phyloP scores from a whole-genome alignment of 64 coral and sea anemone species.

The Stichodactyla helianthus region DNA sequence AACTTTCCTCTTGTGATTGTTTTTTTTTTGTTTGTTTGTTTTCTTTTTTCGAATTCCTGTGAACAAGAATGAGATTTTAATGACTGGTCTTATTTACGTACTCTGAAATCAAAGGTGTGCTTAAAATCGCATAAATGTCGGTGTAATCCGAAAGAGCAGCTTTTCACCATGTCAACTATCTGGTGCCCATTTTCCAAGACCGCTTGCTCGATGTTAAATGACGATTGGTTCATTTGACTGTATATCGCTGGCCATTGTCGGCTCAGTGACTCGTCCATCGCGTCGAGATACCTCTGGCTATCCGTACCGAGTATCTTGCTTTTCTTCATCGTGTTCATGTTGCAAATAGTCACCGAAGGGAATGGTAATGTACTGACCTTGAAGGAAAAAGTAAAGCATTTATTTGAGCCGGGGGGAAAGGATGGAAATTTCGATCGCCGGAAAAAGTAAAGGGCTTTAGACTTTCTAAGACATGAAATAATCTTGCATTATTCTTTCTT shows the following conservation, averaged over 20 bases:
- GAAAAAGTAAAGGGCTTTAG: too few species aligned
- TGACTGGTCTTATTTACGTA: not conserved
- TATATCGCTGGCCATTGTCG: not conserved
- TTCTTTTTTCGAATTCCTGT: too few species aligned
- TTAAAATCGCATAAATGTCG: not conserved
- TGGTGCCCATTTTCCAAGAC: conserved; percentile 2
- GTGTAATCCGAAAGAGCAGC: not conserved
- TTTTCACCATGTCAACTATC: not conserved
- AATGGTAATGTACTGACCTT: not conserved
- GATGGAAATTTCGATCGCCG: too few species aligned
- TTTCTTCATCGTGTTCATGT: conserved; percentile 58
- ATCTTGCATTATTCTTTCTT: too few species aligned
- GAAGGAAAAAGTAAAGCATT: not conserved
- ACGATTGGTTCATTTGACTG: not conserved
- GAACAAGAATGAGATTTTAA: too few species aligned
- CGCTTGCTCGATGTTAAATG: conserved; percentile 10
- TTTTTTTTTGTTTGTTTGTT: too few species aligned
- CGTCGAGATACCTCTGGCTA: conserved; percentile 44
- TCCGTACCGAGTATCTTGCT: conserved; percentile 39
- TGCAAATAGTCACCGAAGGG: conserved; percentile 51
- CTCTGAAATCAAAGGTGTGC: not conserved
- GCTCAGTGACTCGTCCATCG: not conserved
- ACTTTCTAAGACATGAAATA: too few species aligned
- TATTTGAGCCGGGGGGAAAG: too few species aligned
- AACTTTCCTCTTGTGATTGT: too few species aligned